Conservation (phyloP, 1,140 invertebrate species). For the Marisa cornuarietis region DNA sequence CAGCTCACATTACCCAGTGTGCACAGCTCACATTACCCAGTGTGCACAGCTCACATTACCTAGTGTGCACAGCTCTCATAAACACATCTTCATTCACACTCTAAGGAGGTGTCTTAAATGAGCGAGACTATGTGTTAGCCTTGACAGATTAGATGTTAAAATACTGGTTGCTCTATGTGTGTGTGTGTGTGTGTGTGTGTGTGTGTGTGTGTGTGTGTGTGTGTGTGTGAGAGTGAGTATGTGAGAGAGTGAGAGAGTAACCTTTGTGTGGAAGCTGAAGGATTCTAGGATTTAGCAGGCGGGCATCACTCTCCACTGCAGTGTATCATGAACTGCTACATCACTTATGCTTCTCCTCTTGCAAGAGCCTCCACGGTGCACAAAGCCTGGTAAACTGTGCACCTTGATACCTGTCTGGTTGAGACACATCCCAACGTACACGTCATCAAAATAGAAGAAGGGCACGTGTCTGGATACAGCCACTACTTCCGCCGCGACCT, state of each 20-base stretch:
- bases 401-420: slow-evolving; percentile 17
- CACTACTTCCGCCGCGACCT: slow-evolving; percentile 54
- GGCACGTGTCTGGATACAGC: slow-evolving; percentile 38
- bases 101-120: no score
- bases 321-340: background rate
- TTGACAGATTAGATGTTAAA: background rate
- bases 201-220: slow-evolving; percentile 2
- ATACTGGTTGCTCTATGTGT: background rate
- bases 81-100: no score
- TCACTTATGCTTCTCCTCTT: no score
- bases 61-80: no score
- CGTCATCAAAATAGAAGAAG: slow-evolving; percentile 60
- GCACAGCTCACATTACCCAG: no score
- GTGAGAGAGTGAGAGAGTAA: no score
- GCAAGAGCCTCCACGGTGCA: no score
- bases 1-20: no score
- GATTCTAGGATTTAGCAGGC: background rate
- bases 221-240: background rate
- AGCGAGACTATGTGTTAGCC: no score
- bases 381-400: background rate
- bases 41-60: no score
- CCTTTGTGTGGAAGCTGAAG: background rate
- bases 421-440: slow-evolving; percentile 51
- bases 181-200: slow-evolving; percentile 1
- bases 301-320: background rate